phyloP scores from a whole-genome alignment of 2,888 invertebrate genomes.

The Eupithecia vulgata region DNA sequence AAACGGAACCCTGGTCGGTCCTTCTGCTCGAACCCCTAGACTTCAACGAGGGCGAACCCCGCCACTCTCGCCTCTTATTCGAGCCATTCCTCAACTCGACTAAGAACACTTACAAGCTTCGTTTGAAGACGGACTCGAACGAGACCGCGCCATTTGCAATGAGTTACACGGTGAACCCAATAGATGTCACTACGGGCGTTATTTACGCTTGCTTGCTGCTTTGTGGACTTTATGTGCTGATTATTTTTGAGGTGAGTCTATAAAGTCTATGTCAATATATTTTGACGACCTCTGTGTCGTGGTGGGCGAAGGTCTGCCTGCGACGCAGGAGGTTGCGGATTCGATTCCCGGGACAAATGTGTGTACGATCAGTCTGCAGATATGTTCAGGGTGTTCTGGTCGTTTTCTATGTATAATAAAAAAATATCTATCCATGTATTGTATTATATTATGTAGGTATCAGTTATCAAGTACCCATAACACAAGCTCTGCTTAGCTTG shows the following conservation, averaged over 20 bases:
- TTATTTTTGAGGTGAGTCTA: slow-evolving; percentile 93
- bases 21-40: slow-evolving; percentile 85
- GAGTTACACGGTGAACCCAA: slow-evolving; percentile 85
- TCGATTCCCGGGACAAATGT: no score
- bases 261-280: no score
- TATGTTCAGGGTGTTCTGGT: no score
- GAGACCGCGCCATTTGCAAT: slow-evolving; percentile 63
- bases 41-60: slow-evolving; percentile 77
- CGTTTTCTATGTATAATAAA: no score
- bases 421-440: no score
- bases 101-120: slow-evolving; percentile 49
- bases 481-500: no score
- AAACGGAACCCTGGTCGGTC: slow-evolving; percentile 84
- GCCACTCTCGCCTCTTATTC: slow-evolving; percentile 71
- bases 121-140: slow-evolving; percentile 55
- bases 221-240: slow-evolving; percentile 89
- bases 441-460: no score
- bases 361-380: no score
- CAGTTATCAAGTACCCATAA: no score
- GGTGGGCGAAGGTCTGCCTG: no score
- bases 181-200: slow-evolving; percentile 87
- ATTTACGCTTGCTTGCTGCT: slow-evolving; percentile 90
- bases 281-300: no score
- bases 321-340: no score
- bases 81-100: slow-evolving; percentile 44